Evolutionary conservation across 35 echinoderm and acorn worm species (phyloP), one percentile per base, ranked within the genome.

Genomic region (Amphiura filiformis): DNA sequence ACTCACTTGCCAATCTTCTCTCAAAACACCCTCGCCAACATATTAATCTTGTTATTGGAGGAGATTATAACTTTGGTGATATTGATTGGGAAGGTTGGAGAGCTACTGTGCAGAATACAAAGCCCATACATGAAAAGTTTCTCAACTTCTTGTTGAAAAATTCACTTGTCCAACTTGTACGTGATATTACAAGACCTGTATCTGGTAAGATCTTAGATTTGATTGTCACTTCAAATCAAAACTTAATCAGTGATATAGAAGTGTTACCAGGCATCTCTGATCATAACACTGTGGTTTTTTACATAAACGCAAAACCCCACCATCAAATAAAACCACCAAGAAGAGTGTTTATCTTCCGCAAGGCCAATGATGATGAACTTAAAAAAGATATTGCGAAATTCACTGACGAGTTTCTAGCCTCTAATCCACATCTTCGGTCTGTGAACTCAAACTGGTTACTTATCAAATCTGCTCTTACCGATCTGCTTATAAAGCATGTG

Each of bases 51-150:
- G 35, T 80, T n/a, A 80, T 90, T 22, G 81, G 84, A 5, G 84
- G 84, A 37, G 82, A 87, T 81, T 91, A 49, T 39, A 91, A 91
- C 52, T 37, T 87, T 9, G 78, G 85, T n/a, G 90, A 87, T 75
- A 87, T 92, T 33, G 28, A 87, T 37, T 92, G 84, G 90, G 33
- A 76, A 35, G 0, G 28, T 17, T 87, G 78, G 47, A 76, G 14
- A 31, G 23, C 49, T 33, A 82, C 42, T 65, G 86, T 44, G 30
- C 37, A n/a, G 30, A 81, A 65, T 18, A 76, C 42, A 79, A 81
- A 30, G 12, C 11, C 35, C 37, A 37, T 82, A 32, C 84, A 87
- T 40, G 39, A 91, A 4, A 79, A 78, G 41, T 39, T 91, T 36
- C 77, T 91, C 12, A 12, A 84, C 11, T 28, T 90, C 56, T 34